Percentiles rank a stretch among this genome's conserved stretches.
Conservation (phyloP, 2,113 vertebrate species). For the Phalacrocorax aristotelis region DNA sequence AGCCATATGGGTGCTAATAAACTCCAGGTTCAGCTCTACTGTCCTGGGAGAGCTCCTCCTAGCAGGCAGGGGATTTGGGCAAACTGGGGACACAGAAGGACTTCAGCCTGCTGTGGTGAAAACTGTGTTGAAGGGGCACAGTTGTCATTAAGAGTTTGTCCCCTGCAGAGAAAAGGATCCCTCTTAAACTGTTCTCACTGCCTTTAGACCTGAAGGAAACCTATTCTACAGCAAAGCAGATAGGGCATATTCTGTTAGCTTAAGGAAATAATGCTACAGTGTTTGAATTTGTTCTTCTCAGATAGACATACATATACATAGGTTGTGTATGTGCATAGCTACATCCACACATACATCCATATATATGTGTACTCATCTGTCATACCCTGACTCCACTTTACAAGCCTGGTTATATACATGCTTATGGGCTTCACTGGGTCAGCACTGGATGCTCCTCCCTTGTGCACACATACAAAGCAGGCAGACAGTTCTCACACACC, state of each 20-base stretch:
- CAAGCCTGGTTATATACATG: too few relatives aligned
- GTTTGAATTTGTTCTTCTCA: not conserved
- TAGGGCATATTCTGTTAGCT: not conserved
- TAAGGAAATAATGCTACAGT: not conserved
- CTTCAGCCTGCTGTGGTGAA: not conserved
- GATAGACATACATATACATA: not conserved
- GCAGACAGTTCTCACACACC: not conserved
- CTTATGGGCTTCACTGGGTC: not conserved
- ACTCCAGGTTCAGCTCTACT: not conserved
- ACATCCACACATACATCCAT: too few relatives aligned
- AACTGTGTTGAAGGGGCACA: not conserved
- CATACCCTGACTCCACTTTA: too few relatives aligned
- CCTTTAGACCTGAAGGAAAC: not conserved
- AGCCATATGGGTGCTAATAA: not conserved
- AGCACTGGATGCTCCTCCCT: not conserved
- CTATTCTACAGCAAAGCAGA: not conserved
- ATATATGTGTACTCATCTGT: fast-evolving
- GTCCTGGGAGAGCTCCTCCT: not conserved
- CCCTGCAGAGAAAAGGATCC: not conserved
- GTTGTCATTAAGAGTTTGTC: not conserved
- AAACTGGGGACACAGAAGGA: not conserved
- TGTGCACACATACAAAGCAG: too few relatives aligned
- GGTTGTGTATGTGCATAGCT: not conserved
- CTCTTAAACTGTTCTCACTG: not conserved
- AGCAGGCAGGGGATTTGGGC: not conserved